Conservation (phyloP, 2,113 vertebrate species). For the Athene noctua region DNA sequence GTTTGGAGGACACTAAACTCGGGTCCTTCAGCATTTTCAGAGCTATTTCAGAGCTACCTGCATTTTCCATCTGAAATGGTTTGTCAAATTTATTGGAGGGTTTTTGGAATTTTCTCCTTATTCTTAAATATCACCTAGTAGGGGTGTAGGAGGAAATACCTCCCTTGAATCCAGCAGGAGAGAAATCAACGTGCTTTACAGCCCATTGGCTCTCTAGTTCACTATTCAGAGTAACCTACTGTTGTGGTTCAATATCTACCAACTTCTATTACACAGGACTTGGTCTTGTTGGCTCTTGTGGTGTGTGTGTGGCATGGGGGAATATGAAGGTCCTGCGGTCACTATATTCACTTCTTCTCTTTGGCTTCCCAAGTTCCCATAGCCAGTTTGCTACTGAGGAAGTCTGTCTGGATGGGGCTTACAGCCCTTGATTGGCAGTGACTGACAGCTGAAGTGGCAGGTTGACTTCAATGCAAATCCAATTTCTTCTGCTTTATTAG, state of each 20-base stretch:
- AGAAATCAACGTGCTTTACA: neutral
- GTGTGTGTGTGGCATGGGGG: too few relatives aligned
- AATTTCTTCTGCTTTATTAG: constrained; percentile 48
- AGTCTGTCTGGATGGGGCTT: neutral
- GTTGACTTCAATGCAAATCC: constrained; percentile 46
- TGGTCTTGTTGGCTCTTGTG: neutral
- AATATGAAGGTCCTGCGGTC: neutral
- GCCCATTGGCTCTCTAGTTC: neutral
- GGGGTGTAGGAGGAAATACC: neutral
- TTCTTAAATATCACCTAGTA: neutral
- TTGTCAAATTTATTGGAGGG: neutral
- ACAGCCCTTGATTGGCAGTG: constrained; percentile 5
- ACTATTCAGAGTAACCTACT: neutral
- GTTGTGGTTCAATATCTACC: neutral
- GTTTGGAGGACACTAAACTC: neutral
- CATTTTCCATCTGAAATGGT: neutral
- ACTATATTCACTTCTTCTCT: neutral
- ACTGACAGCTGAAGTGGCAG: constrained; percentile 30
- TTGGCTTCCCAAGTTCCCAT: neutral
- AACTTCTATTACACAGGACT: neutral
- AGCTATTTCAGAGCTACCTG: neutral
- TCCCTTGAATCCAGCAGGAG: neutral
- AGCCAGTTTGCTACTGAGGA: neutral
- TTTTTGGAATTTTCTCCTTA: neutral
- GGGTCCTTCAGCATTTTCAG: neutral